Percentiles rank a stretch among this genome's conserved stretches.
Conservation (phyloP, 2,113 vertebrate species). For the Eclectus roratus region DNA sequence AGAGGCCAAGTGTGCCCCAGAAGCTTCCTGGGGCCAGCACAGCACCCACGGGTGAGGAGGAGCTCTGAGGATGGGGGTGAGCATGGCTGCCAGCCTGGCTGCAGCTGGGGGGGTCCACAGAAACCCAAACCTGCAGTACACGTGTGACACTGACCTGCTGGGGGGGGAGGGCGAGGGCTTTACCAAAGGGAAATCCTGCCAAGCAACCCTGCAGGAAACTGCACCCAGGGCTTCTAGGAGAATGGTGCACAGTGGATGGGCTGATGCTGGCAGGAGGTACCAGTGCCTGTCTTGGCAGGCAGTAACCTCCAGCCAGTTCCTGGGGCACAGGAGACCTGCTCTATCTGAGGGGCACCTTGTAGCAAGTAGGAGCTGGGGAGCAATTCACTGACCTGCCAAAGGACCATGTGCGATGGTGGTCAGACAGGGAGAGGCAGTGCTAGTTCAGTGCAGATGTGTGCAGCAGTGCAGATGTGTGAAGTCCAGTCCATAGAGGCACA, state of each 20-base stretch:
- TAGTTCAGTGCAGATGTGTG: background rate
- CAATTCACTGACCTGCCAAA: background rate
- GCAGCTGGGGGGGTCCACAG: fast-evolving
- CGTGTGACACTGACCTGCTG: fast-evolving
- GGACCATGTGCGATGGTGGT: fast-evolving
- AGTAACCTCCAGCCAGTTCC: background rate
- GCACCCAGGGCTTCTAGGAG: background rate
- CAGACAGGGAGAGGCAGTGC: background rate
- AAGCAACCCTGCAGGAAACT: background rate
- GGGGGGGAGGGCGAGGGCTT: too few relatives aligned
- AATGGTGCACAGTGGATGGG: fast-evolving
- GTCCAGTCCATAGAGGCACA: background rate
- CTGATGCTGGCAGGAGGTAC: background rate
- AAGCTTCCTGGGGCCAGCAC: background rate
- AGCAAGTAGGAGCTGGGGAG: too few relatives aligned
- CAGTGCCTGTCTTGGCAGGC: background rate
- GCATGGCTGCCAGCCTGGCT: background rate
- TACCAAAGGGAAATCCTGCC: background rate
- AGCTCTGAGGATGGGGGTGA: background rate
- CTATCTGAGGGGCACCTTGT: fast-evolving
- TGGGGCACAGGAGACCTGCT: background rate
- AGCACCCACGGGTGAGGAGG: fast-evolving
- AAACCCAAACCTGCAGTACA: background rate
- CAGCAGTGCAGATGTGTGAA: background rate
- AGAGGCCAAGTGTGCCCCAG: background rate